phyloP scores from a whole-genome alignment of 2,797 vertebrate species.

The Jordanella pulchra region DNA sequence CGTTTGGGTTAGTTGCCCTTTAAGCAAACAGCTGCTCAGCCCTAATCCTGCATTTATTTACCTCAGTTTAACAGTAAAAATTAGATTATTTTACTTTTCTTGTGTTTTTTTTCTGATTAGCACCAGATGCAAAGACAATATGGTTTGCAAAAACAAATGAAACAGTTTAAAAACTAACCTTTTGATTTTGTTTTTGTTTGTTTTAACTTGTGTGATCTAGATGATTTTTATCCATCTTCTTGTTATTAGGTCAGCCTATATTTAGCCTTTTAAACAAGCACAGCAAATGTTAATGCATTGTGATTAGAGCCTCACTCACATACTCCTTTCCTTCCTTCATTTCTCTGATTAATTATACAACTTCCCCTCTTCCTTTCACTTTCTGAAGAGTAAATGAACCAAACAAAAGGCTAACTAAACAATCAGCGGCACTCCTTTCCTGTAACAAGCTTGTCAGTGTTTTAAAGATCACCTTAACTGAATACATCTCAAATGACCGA shows the following conservation, averaged over 20 bases:
- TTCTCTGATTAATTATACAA: conserved; percentile 44
- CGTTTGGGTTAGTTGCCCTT: not conserved
- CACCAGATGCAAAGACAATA: not conserved
- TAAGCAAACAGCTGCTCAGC: not conserved
- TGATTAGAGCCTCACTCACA: conserved; percentile 31
- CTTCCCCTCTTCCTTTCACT: conserved; percentile 33
- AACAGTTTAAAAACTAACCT: not conserved
- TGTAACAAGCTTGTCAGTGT: conserved; percentile 31
- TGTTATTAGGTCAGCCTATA: conserved; percentile 33
- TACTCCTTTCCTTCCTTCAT: conserved; percentile 58
- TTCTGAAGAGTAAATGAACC: conserved; percentile 48
- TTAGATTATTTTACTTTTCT: not conserved
- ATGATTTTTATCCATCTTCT: not conserved
- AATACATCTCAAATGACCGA: conserved; percentile 49
- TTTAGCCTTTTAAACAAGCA: conserved; percentile 33
- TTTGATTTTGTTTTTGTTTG: not conserved
- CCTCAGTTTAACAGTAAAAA: not conserved
- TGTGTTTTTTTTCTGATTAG: not conserved
- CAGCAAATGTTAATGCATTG: conserved; percentile 20
- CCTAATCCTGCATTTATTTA: not conserved
- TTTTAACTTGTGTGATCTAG: not conserved
- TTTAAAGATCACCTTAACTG: conserved; percentile 46
- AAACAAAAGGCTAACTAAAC: conserved; percentile 61
- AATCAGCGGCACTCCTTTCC: conserved; percentile 68
- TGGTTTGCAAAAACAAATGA: not conserved